Conservation (phyloP, 2,113 vertebrate genomes). For the Dryoscopus gambensis region DNA sequence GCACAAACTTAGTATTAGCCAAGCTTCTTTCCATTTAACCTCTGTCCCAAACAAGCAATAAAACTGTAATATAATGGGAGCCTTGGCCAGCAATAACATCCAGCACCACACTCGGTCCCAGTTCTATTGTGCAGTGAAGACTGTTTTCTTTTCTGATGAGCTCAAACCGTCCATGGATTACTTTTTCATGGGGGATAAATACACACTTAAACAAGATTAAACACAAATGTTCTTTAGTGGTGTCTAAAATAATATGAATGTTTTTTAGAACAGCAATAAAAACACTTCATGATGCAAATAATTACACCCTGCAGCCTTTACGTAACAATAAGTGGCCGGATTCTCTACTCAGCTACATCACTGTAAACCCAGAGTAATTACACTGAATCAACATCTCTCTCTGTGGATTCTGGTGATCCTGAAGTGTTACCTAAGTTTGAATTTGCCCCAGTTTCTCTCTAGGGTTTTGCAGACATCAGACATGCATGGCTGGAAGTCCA, state of each 20-base stretch:
- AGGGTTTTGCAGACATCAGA: neutral
- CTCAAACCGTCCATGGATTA: conserved; percentile 40
- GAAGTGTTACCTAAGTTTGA: neutral
- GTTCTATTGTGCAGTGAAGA: neutral
- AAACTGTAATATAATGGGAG: neutral
- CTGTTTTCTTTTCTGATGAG: conserved; percentile 19
- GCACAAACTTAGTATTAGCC: neutral
- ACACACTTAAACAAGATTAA: conserved; percentile 56
- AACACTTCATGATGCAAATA: conserved; percentile 57
- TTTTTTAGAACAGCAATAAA: conserved; percentile 57
- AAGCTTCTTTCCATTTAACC: neutral
- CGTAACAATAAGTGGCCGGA: neutral
- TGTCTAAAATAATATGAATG: conserved; percentile 59
- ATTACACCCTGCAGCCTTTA: conserved; percentile 55
- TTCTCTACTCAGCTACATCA: neutral
- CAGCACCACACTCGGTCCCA: neutral
- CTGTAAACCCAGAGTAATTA: conserved; percentile 10
- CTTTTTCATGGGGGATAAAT: conserved; percentile 51
- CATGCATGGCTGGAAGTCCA: neutral
- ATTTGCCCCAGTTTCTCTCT: neutral
- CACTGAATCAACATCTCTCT: neutral
- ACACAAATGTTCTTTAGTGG: conserved; percentile 47
- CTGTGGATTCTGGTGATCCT: neutral
- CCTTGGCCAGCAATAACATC: neutral
- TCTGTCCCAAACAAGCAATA: neutral